Evolutionary conservation across 2,113 vertebrate genomes (phyloP), one percentile per base, ranked within the genome.

Genomic region (Hippolais icterina): DNA sequence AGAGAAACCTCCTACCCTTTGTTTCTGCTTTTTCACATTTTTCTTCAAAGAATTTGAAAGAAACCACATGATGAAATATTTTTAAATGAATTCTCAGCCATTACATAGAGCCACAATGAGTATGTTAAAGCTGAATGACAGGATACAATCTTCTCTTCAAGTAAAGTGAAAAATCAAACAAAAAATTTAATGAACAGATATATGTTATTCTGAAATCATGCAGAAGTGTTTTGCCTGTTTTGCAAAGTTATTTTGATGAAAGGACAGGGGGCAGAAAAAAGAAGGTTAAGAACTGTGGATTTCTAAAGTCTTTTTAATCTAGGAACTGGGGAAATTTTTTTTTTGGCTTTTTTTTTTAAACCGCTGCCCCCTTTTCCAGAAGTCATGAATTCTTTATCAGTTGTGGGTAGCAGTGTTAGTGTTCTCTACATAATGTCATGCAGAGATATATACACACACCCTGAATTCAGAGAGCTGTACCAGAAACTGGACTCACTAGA

Each of bases 301-400:
- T 83, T 76, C 61, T 76, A 84, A 20, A 72, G 53, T 14, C 35
- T 76, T 96, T 54, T 90, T 70, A 41, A 60, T 60, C 35, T 54
- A 83, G 53, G 29, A 93, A 77, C 18, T 44, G 27, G 39, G 12
- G 20, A 90, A 61, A 24, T 53, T 23, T 61, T 19, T n/a, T n/a
- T 24, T 47, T 11, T 54, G 6, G 7, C 44, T 46, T 71, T 24
- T 16, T 61, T 71, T 60, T 35, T 37, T 20, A 13, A 59, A 75
- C 28, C 27, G 54, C 49, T 50, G 33, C 4, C 42, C 21, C 11
- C 15, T 77, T 95, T 94, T 83, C 13, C 23, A 70, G 86, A 91
- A 91, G 54, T 47, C 75, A 93, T 95, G 89, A 93, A 94, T 91
- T 96, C 91, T 97, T 93, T 54, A 91, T 88, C 75, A 88, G 74